These are phyloP conservation scores for Caenorhabditis afra DNA, from an alignment of 2,888 invertebrate species.

Conservation along the genomic window DNA sequence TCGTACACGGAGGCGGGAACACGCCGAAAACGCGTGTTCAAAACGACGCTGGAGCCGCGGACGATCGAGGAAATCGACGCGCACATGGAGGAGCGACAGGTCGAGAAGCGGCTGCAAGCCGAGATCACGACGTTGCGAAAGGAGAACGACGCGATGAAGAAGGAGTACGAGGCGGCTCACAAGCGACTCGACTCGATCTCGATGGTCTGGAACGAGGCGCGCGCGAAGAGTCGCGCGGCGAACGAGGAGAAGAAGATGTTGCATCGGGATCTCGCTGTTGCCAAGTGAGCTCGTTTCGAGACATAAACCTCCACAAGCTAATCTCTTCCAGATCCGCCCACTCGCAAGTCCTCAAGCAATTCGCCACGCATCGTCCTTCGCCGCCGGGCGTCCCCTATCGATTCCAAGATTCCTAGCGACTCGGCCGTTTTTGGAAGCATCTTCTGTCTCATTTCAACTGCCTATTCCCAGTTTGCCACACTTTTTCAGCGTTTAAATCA, in stretches of 20 bases:
- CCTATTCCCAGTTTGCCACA: neutral
- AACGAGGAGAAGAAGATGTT: constrained; percentile 24
- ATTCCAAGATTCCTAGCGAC: too few species aligned
- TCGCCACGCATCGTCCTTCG: too few species aligned
- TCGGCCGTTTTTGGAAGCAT: too few species aligned
- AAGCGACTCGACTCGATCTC: constrained; percentile 11
- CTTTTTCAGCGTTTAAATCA: neutral
- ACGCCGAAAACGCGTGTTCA: constrained; percentile 25
- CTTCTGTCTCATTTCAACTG: too few species aligned
- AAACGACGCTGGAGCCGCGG: constrained; percentile 21
- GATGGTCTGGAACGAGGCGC: constrained; percentile 37
- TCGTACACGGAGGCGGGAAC: constrained; percentile 8
- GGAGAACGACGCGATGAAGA: constrained; percentile 49
- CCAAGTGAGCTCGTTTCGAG: constrained; percentile 17
- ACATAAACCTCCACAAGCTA: too few species aligned
- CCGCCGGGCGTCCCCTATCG: too few species aligned
- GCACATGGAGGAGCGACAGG: constrained; percentile 33
- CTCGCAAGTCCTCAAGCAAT: constrained; percentile 13
- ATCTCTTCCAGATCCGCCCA: constrained; percentile 15
- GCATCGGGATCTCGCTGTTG: constrained; percentile 1
- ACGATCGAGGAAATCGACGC: constrained; percentile 19
- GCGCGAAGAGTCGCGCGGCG: constrained; percentile 10
- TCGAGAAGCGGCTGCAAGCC: constrained; percentile 25
- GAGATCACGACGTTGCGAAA: constrained; percentile 47
- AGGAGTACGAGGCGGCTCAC: constrained; percentile 32